These are phyloP conservation scores for Amblyjoppa proteus DNA, from an alignment of 2,888 invertebrate genomes.

Conservation along the genomic window DNA sequence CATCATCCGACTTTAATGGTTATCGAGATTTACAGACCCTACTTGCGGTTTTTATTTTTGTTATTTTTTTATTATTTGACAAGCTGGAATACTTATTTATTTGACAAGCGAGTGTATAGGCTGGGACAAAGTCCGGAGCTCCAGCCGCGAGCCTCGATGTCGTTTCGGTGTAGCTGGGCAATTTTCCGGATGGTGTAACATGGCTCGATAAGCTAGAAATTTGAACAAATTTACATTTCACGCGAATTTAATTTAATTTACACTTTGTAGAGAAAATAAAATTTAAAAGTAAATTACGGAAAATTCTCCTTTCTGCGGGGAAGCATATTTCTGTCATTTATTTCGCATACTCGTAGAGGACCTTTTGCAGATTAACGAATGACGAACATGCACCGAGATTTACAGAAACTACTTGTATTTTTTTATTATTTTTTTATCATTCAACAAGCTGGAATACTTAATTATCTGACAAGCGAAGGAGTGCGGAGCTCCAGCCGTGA, in stretches of 20 bases:
- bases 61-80: constrained; percentile 43
- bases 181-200: constrained; percentile 56
- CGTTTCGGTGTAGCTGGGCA: constrained; percentile 62
- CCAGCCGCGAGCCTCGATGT: constrained; percentile 21
- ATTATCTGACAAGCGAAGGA: too few species aligned
- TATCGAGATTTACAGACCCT: constrained; percentile 64
- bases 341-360: neutral
- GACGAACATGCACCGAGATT: neutral
- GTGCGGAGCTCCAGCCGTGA: too few species aligned
- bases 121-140: constrained; percentile 48
- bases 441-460: too few species aligned
- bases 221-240: neutral
- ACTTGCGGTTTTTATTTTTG: constrained; percentile 45
- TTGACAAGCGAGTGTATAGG: neutral
- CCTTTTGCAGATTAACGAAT: neutral
- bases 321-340: neutral
- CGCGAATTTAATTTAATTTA: neutral
- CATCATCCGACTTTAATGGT: constrained; percentile 64
- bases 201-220: neutral
- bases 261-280: neutral
- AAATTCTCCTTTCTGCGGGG: neutral
- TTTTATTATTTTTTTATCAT: too few species aligned
- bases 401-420: too few species aligned
- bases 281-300: too few species aligned
- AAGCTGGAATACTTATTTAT: constrained; percentile 13